Evolutionary conservation across 2,888 invertebrate species (phyloP), one percentile per base, ranked within the genome.

Genomic region (Sarcophaga rosellei): DNA sequence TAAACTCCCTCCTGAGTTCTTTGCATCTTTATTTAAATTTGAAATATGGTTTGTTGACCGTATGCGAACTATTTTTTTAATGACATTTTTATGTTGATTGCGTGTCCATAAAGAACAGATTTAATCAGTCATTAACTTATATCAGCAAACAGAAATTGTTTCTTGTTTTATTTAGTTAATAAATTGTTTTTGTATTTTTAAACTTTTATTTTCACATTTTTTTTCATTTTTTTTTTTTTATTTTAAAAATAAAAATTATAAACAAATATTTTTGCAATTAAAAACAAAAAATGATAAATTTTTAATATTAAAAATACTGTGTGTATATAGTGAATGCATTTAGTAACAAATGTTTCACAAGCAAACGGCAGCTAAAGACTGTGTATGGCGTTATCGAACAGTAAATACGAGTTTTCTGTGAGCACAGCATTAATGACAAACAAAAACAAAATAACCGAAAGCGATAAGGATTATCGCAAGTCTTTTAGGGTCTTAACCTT

Each of bases 401-500:
- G 35, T 68, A 68, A 74, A 68, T 73, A 10, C 17, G 25, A 45
- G 61, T 15, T 57, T 47, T 63, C 47, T 62, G 69, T 44, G 61
- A 2, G 23, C 35, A 70, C 23, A 72, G 59, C 5, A 63, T 17
- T 23, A 78, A 70, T 53, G 10, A 47, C 76, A 63, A 73, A 57
- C 21, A 11, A 85, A 63, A 73, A 57, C 21, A 11, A 45, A 72
- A 59, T 35, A 25, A 25, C 59, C 20, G 59, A 23, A 81, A 72
- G 82, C 89, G 91, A 91, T 91, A 92, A 89, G 89, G 88, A 90
- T 91, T 92, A 92, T 92, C 92, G 90, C 91, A 88, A 62, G 44
- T 73, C n/a, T 72, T 89, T 76, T 81, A 88, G 90, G 92, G 92
- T 92, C 92, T 91, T 91, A 91, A 92, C 92, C 92, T 86, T 78